phyloP scores from a whole-genome alignment of 1,140 invertebrate genomes.

The Lerema accius region DNA sequence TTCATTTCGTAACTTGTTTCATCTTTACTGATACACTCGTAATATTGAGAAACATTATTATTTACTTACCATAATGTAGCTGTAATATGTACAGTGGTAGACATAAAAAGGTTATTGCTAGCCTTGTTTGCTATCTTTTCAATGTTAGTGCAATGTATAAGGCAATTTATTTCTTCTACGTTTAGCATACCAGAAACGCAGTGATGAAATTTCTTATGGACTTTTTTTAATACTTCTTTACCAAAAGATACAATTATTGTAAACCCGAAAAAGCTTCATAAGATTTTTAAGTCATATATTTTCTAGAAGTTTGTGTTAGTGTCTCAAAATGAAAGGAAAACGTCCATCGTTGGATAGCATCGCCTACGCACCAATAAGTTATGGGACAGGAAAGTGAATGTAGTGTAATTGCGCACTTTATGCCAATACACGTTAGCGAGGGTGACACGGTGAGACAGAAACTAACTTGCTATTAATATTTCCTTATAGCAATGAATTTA shows the following conservation, averaged over 20 bases:
- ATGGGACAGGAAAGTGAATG: constrained; percentile 32
- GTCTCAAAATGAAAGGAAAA: constrained; percentile 27
- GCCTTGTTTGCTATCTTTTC: too few species aligned
- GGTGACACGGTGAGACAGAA: constrained; percentile 7
- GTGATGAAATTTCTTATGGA: too few species aligned
- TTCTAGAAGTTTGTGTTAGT: too few species aligned
- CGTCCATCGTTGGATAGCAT: constrained; percentile 22
- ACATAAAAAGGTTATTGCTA: too few species aligned
- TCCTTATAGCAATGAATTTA: neutral
- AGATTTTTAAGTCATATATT: too few species aligned
- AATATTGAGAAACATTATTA: neutral
- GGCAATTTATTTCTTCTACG: too few species aligned
- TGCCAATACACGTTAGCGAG: constrained; percentile 8
- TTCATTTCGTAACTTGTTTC: constrained; percentile 16
- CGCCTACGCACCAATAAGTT: constrained; percentile 30
- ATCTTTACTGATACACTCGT: constrained; percentile 3
- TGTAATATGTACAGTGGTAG: neutral
- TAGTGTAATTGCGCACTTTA: constrained; percentile 31
- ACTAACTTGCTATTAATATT: constrained; percentile 10
- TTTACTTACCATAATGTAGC: neutral
- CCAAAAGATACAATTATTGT: too few species aligned
- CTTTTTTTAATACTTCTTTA: too few species aligned
- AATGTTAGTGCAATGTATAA: too few species aligned
- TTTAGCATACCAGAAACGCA: too few species aligned
- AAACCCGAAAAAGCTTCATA: too few species aligned